These are phyloP conservation scores for Drosophila niveifrons DNA, from an alignment of 2,888 invertebrate genomes.

Conservation along the genomic window DNA sequence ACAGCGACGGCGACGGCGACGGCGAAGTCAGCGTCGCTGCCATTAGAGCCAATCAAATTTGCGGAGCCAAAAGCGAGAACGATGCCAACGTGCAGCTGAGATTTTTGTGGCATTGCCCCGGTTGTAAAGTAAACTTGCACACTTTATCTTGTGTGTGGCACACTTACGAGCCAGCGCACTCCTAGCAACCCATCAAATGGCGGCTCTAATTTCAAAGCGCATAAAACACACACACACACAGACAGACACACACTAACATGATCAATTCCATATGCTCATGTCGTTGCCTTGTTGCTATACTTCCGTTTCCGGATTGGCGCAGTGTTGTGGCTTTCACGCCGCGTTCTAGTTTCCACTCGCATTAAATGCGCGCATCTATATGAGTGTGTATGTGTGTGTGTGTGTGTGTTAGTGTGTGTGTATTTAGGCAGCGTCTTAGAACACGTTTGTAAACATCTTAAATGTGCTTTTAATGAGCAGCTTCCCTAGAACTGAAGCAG, in stretches of 20 bases:
- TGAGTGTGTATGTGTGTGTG: constrained; percentile 14
- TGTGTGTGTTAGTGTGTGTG: constrained; percentile 11
- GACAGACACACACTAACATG: constrained; percentile 8
- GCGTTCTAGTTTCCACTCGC: constrained; percentile 58
- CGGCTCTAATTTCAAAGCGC: constrained; percentile 40
- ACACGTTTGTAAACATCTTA: constrained; percentile 80
- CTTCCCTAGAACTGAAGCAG: constrained; percentile 46
- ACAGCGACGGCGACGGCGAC: background rate
- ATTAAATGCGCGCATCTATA: constrained; percentile 32
- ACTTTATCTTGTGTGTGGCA: background rate
- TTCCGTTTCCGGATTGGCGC: constrained; percentile 65
- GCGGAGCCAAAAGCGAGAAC: constrained; percentile 16
- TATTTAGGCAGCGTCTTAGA: constrained; percentile 58
- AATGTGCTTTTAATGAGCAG: constrained; percentile 81
- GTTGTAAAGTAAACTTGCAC: constrained; percentile 54
- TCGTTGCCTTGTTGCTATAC: constrained; percentile 34
- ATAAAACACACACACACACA: constrained; percentile 8
- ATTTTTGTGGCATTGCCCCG: constrained; percentile 60
- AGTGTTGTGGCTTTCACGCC: constrained; percentile 49
- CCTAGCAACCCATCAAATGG: constrained; percentile 10
- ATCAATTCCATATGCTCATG: constrained; percentile 26
- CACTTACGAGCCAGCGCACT: background rate
- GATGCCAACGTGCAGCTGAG: constrained; percentile 30
- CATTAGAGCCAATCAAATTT: constrained; percentile 71
- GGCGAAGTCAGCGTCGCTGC: background rate